Conservation (phyloP, 2,113 vertebrate species). For the Austrofundulus limnaeus region DNA sequence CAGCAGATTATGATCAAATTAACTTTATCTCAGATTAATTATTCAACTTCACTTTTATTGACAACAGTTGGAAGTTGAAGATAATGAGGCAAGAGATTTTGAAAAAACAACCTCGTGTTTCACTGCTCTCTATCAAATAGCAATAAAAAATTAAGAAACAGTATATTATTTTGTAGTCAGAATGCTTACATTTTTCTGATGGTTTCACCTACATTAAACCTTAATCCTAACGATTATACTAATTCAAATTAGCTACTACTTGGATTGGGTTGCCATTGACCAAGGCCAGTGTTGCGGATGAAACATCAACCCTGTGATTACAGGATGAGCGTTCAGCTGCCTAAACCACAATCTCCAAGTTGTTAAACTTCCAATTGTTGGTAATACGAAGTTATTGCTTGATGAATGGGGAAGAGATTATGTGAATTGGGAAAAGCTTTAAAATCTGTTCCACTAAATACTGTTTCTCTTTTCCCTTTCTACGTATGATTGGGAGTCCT, state of each 20-base stretch:
- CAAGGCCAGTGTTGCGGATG: neutral
- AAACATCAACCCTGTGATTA: slow-evolving; percentile 7
- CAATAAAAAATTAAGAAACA: neutral
- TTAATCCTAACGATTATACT: neutral
- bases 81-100: neutral
- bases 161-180: neutral
- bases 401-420: neutral
- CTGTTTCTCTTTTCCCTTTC: no score
- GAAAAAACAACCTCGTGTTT: neutral
- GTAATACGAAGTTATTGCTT: neutral
- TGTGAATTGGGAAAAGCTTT: neutral
- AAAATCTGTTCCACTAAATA: neutral
- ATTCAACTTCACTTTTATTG: neutral
- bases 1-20: neutral
- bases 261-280: neutral
- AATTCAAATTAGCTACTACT: neutral
- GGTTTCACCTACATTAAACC: neutral
- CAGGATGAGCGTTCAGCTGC: neutral
- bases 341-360: slow-evolving; percentile 2
- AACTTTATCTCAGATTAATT: neutral
- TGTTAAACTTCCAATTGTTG: neutral
- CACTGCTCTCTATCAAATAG: neutral
- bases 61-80: neutral
- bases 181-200: neutral
- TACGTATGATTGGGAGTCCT: neutral